Conservation (phyloP, 2,888 invertebrate species). For the Acleris holmiana region DNA sequence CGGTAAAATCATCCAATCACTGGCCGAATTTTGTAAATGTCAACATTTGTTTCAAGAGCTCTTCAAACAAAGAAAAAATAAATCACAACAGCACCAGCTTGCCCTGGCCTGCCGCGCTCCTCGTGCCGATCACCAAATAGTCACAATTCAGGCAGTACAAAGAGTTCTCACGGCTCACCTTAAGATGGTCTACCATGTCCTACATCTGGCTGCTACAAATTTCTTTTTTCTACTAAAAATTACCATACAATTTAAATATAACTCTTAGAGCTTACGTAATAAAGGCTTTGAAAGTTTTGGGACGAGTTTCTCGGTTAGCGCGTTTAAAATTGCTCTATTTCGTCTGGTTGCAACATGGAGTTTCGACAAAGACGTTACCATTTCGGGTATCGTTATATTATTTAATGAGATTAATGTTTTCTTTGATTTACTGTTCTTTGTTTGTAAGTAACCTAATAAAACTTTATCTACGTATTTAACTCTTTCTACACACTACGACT, state of each 20-base stretch:
- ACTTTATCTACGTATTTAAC: too few relatives aligned
- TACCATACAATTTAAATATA: slow-evolving; percentile 59
- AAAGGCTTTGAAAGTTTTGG: slow-evolving; percentile 31
- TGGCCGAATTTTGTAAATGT: slow-evolving; percentile 58
- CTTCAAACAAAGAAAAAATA: slow-evolving; percentile 80
- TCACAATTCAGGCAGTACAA: slow-evolving; percentile 60
- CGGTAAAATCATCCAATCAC: slow-evolving; percentile 42
- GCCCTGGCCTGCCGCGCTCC: slow-evolving; percentile 53
- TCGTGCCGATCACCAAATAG: slow-evolving; percentile 46
- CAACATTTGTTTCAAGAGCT: slow-evolving; percentile 70
- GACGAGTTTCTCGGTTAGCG: slow-evolving; percentile 12
- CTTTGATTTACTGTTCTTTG: slow-evolving; percentile 49
- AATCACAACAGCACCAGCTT: slow-evolving; percentile 64
- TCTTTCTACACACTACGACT: too few relatives aligned
- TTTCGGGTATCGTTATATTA: slow-evolving; percentile 57
- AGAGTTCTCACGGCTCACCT: slow-evolving; percentile 56
- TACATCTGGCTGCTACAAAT: slow-evolving; percentile 57
- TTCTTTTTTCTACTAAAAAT: slow-evolving; percentile 51
- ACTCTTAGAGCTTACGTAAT: slow-evolving; percentile 48
- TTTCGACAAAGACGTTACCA: slow-evolving; percentile 43
- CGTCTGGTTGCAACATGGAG: slow-evolving; percentile 45
- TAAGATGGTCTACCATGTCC: slow-evolving; percentile 46
- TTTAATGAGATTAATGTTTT: slow-evolving; percentile 62
- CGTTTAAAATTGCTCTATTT: slow-evolving; percentile 38
- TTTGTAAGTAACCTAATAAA: slow-evolving; percentile 26